Percentiles rank a stretch among this genome's conserved stretches.
phyloP scores from a whole-genome alignment of 2,888 invertebrate species.

The Morpho achilles region DNA sequence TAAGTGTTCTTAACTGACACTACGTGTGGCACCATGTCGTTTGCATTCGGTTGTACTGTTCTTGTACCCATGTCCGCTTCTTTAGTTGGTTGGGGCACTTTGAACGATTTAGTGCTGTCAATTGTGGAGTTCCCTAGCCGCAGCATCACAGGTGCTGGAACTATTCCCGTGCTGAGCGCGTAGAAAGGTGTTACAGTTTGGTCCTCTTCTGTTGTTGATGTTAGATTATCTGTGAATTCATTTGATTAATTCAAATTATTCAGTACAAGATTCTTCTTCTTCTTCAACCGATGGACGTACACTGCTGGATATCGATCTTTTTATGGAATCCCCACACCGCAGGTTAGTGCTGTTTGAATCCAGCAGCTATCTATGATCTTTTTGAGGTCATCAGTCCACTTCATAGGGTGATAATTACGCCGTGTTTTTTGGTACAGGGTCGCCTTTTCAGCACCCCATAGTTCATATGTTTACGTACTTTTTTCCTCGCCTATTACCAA shows the following conservation, averaged over 20 bases:
- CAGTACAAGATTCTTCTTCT: too few species aligned
- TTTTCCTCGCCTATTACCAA: too few species aligned
- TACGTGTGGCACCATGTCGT: slow-evolving; percentile 57
- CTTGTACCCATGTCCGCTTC: slow-evolving; percentile 33
- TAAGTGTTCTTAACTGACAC: slow-evolving; percentile 63
- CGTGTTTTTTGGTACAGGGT: too few species aligned
- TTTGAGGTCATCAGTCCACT: too few species aligned
- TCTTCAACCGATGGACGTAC: too few species aligned
- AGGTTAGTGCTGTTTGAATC: too few species aligned
- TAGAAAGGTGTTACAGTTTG: slow-evolving; percentile 67
- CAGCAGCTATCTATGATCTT: too few species aligned
- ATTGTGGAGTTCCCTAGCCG: slow-evolving; percentile 72
- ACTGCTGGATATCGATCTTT: neutral
- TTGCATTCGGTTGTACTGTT: slow-evolving; percentile 34
- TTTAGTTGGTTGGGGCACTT: slow-evolving; percentile 61
- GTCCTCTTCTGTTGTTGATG: slow-evolving; percentile 48
- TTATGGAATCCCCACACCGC: neutral
- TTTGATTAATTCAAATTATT: too few species aligned
- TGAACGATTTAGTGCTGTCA: slow-evolving; percentile 72
- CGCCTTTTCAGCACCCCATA: too few species aligned
- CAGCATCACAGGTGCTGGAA: slow-evolving; percentile 67
- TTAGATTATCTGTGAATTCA: slow-evolving; percentile 45
- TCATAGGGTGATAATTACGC: too few species aligned
- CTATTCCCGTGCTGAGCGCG: slow-evolving; percentile 61
- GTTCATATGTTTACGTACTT: too few species aligned